Percentiles rank a stretch among this genome's conserved stretches.
phyloP scores from a whole-genome alignment of 2,888 invertebrate species.

The Hydraecia micacea region DNA sequence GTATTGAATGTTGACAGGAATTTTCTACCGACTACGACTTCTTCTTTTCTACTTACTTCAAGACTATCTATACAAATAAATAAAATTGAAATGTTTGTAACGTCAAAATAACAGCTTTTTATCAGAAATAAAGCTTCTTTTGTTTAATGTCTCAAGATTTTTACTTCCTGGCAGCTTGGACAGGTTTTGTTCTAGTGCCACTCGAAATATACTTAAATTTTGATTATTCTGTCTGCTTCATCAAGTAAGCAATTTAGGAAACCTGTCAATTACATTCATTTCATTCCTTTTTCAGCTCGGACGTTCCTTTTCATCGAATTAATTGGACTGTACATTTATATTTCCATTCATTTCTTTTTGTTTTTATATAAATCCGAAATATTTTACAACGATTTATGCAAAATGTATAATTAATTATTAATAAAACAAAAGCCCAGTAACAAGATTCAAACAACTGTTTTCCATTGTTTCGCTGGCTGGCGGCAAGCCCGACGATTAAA shows the following conservation, averaged over 20 bases:
- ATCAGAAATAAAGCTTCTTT: neutral
- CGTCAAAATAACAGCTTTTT: no score
- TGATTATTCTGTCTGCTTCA: neutral
- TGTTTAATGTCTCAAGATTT: neutral
- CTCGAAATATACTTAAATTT: neutral
- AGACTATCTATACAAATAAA: no score
- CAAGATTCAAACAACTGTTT: constrained; percentile 19
- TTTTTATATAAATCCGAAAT: neutral
- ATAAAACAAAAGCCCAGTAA: constrained; percentile 22
- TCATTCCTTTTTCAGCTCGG: neutral
- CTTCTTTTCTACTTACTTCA: no score
- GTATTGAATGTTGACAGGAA: neutral
- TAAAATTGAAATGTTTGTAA: no score
- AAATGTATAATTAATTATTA: constrained; percentile 1
- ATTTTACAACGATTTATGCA: neutral
- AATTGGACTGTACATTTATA: neutral
- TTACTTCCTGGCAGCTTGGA: neutral
- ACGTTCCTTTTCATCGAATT: neutral
- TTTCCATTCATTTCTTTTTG: neutral
- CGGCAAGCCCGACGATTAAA: constrained; percentile 60
- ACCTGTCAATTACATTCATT: neutral
- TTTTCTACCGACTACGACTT: neutral
- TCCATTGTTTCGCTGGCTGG: constrained; percentile 37
- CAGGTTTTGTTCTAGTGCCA: neutral
- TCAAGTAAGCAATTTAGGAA: neutral